A percentile compares a stretch with the other conserved stretches of the same genome.
phyloP scores from a whole-genome alignment of 2,113 vertebrate species.

The Heterochromis multidens region DNA sequence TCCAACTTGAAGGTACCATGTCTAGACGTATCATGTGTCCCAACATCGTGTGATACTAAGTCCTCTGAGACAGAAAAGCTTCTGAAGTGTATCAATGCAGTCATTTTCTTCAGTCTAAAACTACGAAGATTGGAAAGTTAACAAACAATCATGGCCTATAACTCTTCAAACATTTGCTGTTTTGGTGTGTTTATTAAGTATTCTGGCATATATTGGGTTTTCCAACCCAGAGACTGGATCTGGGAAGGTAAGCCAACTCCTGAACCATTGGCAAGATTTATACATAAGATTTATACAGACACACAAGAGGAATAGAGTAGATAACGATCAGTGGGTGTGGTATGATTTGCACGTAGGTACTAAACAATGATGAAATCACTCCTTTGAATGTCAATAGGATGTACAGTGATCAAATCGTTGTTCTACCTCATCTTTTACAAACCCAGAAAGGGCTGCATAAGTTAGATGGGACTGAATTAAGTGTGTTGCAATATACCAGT shows the following conservation, averaged over 20 bases:
- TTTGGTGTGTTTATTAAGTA: not conserved
- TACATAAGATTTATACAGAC: not conserved
- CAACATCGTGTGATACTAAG: not conserved
- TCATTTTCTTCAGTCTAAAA: not conserved
- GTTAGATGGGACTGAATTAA: no score
- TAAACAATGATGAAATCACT: not conserved
- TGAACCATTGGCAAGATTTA: not conserved
- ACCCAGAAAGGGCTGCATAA: no score
- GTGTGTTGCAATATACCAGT: no score
- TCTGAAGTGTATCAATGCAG: accelerated
- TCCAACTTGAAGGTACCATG: not conserved
- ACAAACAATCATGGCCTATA: not conserved
- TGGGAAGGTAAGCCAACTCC: not conserved
- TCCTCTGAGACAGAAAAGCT: not conserved
- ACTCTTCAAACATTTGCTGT: not conserved
- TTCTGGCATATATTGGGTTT: not conserved
- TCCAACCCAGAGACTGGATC: not conserved
- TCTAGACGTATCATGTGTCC: not conserved
- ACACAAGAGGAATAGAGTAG: not conserved
- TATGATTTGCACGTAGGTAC: accelerated
- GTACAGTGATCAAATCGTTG: no score
- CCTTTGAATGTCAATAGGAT: no score
- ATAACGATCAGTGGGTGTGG: not conserved
- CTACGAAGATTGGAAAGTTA: not conserved
- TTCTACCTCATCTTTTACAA: no score